Evolutionary conservation across 2,797 vertebrate genomes (phyloP).

Genomic region (Enteromius treurensis): DNA sequence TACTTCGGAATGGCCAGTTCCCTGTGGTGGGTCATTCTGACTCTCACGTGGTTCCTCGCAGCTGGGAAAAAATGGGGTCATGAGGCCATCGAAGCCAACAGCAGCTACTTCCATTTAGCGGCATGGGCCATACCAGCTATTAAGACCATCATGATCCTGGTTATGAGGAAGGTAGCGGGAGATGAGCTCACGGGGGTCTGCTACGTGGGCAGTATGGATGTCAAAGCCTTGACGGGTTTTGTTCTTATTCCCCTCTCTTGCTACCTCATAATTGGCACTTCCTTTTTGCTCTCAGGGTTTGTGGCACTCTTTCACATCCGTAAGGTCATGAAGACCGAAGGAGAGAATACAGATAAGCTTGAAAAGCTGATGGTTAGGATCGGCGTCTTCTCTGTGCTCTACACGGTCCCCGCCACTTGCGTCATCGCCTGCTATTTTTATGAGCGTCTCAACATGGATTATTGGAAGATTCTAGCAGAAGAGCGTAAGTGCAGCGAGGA

Average conservation of each 20-base stretch:
- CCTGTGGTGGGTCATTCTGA: slow-evolving; percentile 97
- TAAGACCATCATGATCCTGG: slow-evolving; percentile 95
- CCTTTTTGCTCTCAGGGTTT: slow-evolving; percentile 94
- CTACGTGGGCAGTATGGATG: slow-evolving; percentile 98
- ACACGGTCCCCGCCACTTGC: slow-evolving; percentile 95
- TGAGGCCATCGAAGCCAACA: slow-evolving; percentile 97
- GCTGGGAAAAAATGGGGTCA: slow-evolving; percentile 99
- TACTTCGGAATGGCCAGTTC: slow-evolving; percentile 99
- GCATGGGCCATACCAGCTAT: slow-evolving; percentile 96
- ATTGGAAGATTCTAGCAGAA: slow-evolving; percentile 86
- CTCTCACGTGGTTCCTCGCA: slow-evolving; percentile 96
- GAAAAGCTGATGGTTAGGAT: slow-evolving; percentile 98
- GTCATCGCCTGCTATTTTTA: slow-evolving; percentile 98
- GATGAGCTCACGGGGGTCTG: slow-evolving; percentile 96
- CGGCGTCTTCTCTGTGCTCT: slow-evolving; percentile 94
- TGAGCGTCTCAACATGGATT: slow-evolving; percentile 94
- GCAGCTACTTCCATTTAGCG: slow-evolving; percentile 97
- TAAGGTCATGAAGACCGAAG: slow-evolving; percentile 95
- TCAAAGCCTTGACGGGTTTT: slow-evolving; percentile 91
- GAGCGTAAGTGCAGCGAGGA: slow-evolving; percentile 82
- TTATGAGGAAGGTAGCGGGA: slow-evolving; percentile 94
- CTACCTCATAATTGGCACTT: slow-evolving; percentile 94
- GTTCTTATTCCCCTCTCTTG: slow-evolving; percentile 94
- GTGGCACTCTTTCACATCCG: slow-evolving; percentile 98
- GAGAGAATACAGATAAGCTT: slow-evolving; percentile 95